Evolutionary conservation across 2,888 invertebrate species (phyloP), one percentile per base, ranked within the genome.

Genomic region (Cantharis rustica): DNA sequence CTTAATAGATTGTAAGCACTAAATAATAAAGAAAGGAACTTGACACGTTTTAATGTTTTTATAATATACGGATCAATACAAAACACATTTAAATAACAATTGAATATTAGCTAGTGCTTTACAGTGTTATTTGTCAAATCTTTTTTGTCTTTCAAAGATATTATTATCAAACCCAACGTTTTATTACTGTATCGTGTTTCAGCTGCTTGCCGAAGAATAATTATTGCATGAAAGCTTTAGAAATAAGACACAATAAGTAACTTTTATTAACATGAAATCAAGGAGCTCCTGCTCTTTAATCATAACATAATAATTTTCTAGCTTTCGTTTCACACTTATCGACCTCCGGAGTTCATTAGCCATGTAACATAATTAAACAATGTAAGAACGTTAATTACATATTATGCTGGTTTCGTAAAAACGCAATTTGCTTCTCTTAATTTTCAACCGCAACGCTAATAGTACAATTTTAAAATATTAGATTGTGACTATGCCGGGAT

Each of bases 211-310:
- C n/a, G 47, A n/a, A 47, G 47, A 47, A 47, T 47, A 47, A 47
- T 47, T 23, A 23, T 23, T 47, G 47, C 47, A 47, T 47, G 47
- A 47, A 47, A 47, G 47, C 47, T 66, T 66, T 66, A 66, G 64
- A 66, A 66, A 66, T 66, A 66, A 66, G 64, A 66, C 63, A 63
- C 63, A 17, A 63, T 63, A 63, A 63, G 64, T 66, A 66, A 63
- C 64, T 20, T 66, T 66, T 66, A 47, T 47, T 47, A n/a, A 47
- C 47, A 47, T 47, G 7, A 47, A n/a, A n/a, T 47, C 47, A 47
- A 47, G 9, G 47, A 47, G 47, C 47, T 47, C 47, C 47, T 47
- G 47, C 47, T 47, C n/a, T 47, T 47, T 47, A 47, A 47, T 47
- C 47, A 47, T 47, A 47, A 47, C n/a, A 13, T n/a, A 47, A 47